phyloP scores from a whole-genome alignment of 2,113 vertebrate species.

The Paramisgurnus dabryanus region DNA sequence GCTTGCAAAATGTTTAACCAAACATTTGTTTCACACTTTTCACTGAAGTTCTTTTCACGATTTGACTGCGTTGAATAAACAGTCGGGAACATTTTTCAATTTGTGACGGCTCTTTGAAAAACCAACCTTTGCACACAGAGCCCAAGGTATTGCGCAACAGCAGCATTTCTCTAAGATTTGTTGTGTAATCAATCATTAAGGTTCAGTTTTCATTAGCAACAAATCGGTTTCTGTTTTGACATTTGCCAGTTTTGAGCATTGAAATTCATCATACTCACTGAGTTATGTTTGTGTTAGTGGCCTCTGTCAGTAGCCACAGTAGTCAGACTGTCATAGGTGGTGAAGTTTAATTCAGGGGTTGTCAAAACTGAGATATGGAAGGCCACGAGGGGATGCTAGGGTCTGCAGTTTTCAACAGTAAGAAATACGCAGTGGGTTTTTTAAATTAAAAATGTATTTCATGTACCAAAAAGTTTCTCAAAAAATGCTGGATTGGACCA shows the following conservation, averaged over 20 bases:
- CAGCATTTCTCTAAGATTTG: neutral
- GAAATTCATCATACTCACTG: no score
- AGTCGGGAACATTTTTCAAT: conserved; percentile 8
- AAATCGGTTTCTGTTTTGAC: neutral
- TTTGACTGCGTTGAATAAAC: conserved; percentile 7
- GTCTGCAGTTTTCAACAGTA: no score
- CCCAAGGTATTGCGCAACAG: neutral
- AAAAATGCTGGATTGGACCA: no score
- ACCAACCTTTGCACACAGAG: neutral
- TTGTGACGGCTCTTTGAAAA: neutral
- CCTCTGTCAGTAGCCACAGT: no score
- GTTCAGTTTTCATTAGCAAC: conserved; percentile 18
- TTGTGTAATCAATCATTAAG: conserved; percentile 11
- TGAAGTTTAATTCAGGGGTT: neutral
- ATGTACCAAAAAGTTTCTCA: no score
- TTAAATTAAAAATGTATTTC: no score
- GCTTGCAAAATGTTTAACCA: conserved; percentile 12
- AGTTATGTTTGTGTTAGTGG: no score
- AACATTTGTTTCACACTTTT: conserved; percentile 31
- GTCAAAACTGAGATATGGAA: no score
- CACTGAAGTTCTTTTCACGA: conserved; percentile 16
- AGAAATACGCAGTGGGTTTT: no score
- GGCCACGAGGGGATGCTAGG: no score
- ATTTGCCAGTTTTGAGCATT: neutral
- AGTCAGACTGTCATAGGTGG: neutral